Evolutionary conservation across 2,797 vertebrate genomes (phyloP), one percentile per base, ranked within the genome.

Genomic region (Carapus acus): DNA sequence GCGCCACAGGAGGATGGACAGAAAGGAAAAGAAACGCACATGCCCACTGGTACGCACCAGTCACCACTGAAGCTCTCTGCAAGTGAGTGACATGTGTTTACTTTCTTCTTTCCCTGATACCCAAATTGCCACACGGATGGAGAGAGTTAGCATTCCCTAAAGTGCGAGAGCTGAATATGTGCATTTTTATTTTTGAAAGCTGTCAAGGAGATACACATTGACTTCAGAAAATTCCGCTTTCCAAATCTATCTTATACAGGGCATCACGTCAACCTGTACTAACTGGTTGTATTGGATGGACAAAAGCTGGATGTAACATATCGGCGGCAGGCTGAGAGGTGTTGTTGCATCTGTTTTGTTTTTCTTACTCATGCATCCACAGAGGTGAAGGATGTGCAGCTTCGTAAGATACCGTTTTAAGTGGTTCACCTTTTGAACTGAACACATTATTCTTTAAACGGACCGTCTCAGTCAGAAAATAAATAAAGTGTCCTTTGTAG

Each of bases 31-130:
- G 50, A 31, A 45, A 36, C 33, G 55, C 21, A 21, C 38, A 2
- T 37, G 58, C 58, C 69, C 61, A 40, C 62, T 47, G 56, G 51
- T 17, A 50, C 16, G 65, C 64, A 71, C 57, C 76, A 69, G 58
- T 79, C 63, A 47, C 45, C 67, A 37, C 51, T 56, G 63, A 71
- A 65, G 57, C 68, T 56, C 56, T 42, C 57, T 64, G 45, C 58
- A 68, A 43, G 56, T 73, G 78, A 80, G 53, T 81, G 80, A 79
- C 74, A 64, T 58, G 70, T 79, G 77, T 82, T 83, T 82, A 80
- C 78, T 46, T 62, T 71, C 67, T 73, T 77, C 60, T 65, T 46
- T 76, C 58, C 61, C 55, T 33, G 16, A 72, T 55, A 49, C 74
- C 72, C 63, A 75, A 79, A 79, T 83, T 80, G 78, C 63, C 76